Evolutionary conservation across 1,140 invertebrate genomes (phyloP), one percentile per base, ranked within the genome.

Genomic region (Ips typographus): DNA sequence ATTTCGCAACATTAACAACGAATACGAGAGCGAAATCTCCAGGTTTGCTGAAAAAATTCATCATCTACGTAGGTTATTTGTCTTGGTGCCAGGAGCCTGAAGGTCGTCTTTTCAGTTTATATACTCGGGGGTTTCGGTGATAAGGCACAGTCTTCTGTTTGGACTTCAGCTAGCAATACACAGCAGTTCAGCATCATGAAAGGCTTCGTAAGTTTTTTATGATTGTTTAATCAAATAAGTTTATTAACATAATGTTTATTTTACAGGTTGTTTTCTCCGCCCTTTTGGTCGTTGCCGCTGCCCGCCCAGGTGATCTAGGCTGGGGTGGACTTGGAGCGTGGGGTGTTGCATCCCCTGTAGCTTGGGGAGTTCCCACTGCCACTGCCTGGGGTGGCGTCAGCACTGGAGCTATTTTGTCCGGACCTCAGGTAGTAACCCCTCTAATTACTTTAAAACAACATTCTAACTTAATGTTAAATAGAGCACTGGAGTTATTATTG

Each of bases 21-120:
- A 6, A 42, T 40, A 42, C 57, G 39, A 3, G 7, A 5, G 40
- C 5, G 8, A 59, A 41, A 41, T 42, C n/a, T 59, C 39, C 57
- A 59, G 8, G 7, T 59, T 42, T 42, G 2, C 7, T 42, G 40
- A 40, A 7, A 57, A 56, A 56, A 43, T 6, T 44, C 52, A 37
- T 57, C 39, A n/a, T 8, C 8, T 41, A 59, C 22, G 64, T 57
- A 65, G 52, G 52, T 65, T n/a, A 8, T 52, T 39, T n/a, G 36
- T 3, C 42, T 61, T 61, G 59, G 62, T 55, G 44, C 62, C 62
- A 65, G 51, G 62, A 53, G 49, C 65, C 4, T 38, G 65, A 68
- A 68, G 65, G 65, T 61, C 65, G 49, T 49, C 39, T n/a, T 52
- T 52, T 60, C 8, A 36, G 39, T 61, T 68, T 68, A 68, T 60